These are phyloP conservation scores for Drosophila persimilis DNA, from an alignment of 1,140 invertebrate species.

Conservation along the genomic window DNA sequence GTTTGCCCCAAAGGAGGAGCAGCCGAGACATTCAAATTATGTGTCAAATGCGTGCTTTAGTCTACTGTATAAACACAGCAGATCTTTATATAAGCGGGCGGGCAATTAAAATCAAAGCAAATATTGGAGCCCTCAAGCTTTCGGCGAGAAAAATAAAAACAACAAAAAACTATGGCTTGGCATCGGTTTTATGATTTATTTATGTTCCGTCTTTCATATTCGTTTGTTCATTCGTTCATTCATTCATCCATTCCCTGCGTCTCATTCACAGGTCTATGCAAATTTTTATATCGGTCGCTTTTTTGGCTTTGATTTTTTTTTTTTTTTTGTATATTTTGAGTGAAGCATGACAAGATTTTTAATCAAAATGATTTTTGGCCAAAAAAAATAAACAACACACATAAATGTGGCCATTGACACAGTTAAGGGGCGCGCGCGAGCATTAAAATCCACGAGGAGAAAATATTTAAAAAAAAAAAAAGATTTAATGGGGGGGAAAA, in stretches of 20 bases:
- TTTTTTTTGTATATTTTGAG: slow-evolving; percentile 46
- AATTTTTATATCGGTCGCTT: slow-evolving; percentile 51
- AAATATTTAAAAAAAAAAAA: slow-evolving; percentile 28
- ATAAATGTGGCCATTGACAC: slow-evolving; percentile 77
- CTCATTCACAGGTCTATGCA: slow-evolving; percentile 69
- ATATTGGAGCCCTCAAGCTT: slow-evolving; percentile 39
- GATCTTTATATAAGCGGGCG: slow-evolving; percentile 50
- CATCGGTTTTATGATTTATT: slow-evolving; percentile 44
- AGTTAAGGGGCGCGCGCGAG: slow-evolving; percentile 49
- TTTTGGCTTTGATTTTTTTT: slow-evolving; percentile 37
- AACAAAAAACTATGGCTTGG: slow-evolving; percentile 20
- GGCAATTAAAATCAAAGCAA: slow-evolving; percentile 72
- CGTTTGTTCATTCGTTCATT: slow-evolving; percentile 25
- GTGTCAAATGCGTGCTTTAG: slow-evolving; percentile 57
- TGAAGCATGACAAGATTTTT: slow-evolving; percentile 78
- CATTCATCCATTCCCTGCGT: slow-evolving; percentile 5
- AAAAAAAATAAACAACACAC: slow-evolving; percentile 27
- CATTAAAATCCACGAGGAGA: slow-evolving; percentile 57
- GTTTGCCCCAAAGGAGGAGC: slow-evolving; percentile 28
- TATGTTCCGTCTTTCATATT: slow-evolving; percentile 32
- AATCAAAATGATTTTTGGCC: slow-evolving; percentile 69
- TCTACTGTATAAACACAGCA: slow-evolving; percentile 31
- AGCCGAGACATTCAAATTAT: slow-evolving; percentile 50
- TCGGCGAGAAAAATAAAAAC: slow-evolving; percentile 8
- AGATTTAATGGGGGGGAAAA: background rate